These are phyloP conservation scores for Apteryx owenii DNA, from an alignment of 2,113 vertebrate species.

Conservation along the genomic window DNA sequence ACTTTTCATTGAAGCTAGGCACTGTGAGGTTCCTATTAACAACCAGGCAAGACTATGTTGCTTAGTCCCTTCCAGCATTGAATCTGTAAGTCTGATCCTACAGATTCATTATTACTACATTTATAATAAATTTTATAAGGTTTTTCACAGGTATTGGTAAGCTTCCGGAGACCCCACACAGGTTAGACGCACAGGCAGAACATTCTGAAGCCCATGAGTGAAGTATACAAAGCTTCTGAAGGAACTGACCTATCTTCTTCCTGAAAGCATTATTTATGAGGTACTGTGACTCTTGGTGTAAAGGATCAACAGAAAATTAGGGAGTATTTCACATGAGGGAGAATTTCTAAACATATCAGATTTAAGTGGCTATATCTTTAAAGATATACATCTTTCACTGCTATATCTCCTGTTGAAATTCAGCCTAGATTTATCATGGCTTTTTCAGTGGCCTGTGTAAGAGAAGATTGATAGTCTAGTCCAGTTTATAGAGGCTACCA, in stretches of 20 bases:
- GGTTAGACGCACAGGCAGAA: neutral
- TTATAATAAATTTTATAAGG: neutral
- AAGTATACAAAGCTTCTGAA: neutral
- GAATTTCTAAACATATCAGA: slow-evolving; percentile 41
- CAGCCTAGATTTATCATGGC: slow-evolving; percentile 46
- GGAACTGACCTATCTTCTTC: neutral
- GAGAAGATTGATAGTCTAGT: slow-evolving; percentile 53
- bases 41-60: neutral
- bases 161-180: neutral
- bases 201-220: neutral
- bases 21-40: neutral
- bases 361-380: slow-evolving; percentile 39
- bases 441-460: slow-evolving; percentile 33
- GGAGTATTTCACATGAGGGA: slow-evolving; percentile 12
- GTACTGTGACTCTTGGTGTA: neutral
- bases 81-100: neutral
- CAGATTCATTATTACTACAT: neutral
- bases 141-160: neutral
- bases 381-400: slow-evolving; percentile 14
- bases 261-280: slow-evolving; percentile 36
- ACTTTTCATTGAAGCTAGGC: neutral
- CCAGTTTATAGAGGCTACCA: slow-evolving; percentile 50
- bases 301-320: slow-evolving; percentile 39
- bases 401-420: slow-evolving; percentile 10
- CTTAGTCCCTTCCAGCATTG: neutral